Evolutionary conservation across 2,888 invertebrate genomes (phyloP).

Genomic region (Amorpha juglandis): DNA sequence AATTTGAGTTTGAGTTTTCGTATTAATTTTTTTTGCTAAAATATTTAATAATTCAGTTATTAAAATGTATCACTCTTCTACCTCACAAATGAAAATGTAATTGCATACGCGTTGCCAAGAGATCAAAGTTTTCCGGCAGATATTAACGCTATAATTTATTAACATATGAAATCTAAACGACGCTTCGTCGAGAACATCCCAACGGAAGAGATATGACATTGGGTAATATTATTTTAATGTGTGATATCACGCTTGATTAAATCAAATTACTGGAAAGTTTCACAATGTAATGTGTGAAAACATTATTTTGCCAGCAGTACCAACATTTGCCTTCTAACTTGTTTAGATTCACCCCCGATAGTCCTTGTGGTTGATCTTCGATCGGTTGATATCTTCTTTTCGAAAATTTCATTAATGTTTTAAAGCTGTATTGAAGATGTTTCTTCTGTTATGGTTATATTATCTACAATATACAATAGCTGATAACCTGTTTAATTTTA

Average conservation of each 20-base stretch:
- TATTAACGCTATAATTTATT: slow-evolving; percentile 13
- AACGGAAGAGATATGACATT: neutral
- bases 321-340: neutral
- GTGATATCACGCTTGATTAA: neutral
- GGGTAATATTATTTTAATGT: slow-evolving; percentile 1
- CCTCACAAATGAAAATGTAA: slow-evolving; percentile 12
- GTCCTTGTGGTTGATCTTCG: too few species aligned
- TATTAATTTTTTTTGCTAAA: neutral
- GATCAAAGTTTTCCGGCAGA: slow-evolving; percentile 20
- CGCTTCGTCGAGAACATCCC: slow-evolving; percentile 6
- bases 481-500: slow-evolving; percentile 31
- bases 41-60: neutral
- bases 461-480: too few species aligned
- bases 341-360: neutral
- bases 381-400: too few species aligned
- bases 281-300: neutral
- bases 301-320: too few species aligned
- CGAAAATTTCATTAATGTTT: too few species aligned
- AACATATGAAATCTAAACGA: slow-evolving; percentile 10
- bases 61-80: neutral
- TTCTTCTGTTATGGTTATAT: too few species aligned
- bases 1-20: too few species aligned
- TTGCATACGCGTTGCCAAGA: slow-evolving; percentile 15
- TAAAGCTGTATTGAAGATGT: too few species aligned
- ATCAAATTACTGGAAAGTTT: neutral